Evolutionary conservation across 2,888 invertebrate genomes (phyloP).

Genomic region (Isoperla grammatica): DNA sequence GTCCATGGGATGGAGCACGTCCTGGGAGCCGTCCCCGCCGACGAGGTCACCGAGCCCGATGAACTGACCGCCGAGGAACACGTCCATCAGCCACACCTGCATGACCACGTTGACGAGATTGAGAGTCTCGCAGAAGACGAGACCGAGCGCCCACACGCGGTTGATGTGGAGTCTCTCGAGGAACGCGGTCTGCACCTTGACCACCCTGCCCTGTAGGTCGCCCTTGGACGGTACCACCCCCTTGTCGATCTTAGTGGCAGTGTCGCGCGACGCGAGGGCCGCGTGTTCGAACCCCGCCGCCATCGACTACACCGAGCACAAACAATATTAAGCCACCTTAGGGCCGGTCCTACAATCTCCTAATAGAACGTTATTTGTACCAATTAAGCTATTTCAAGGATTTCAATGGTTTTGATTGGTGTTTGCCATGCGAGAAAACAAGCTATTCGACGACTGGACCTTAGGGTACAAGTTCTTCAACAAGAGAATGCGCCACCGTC

Average conservation of each 20-base stretch:
- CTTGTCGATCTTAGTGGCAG: not conserved
- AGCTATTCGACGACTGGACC: too few relatives aligned
- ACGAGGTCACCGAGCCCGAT: slow-evolving; percentile 20
- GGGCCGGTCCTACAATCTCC: too few relatives aligned
- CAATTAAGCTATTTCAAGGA: too few relatives aligned
- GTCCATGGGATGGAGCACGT: slow-evolving; percentile 28
- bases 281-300: slow-evolving; percentile 16
- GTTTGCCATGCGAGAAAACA: too few relatives aligned
- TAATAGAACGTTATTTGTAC: too few relatives aligned
- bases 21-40: slow-evolving; percentile 1
- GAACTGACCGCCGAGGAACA: slow-evolving; percentile 28
- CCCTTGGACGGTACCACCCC: slow-evolving; percentile 12
- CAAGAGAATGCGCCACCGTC: too few relatives aligned
- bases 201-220: slow-evolving; percentile 11
- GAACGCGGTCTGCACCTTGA: slow-evolving; percentile 20
- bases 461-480: too few relatives aligned
- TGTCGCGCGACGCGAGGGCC: slow-evolving; percentile 10
- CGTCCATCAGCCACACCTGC: slow-evolving; percentile 24
- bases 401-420: too few relatives aligned
- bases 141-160: slow-evolving; percentile 24
- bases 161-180: slow-evolving; percentile 23
- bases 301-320: not conserved
- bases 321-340: too few relatives aligned
- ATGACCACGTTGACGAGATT: slow-evolving; percentile 26
- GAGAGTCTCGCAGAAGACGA: slow-evolving; percentile 28